phyloP scores from a whole-genome alignment of 2,888 invertebrate species.

The Agriotes lineatus region DNA sequence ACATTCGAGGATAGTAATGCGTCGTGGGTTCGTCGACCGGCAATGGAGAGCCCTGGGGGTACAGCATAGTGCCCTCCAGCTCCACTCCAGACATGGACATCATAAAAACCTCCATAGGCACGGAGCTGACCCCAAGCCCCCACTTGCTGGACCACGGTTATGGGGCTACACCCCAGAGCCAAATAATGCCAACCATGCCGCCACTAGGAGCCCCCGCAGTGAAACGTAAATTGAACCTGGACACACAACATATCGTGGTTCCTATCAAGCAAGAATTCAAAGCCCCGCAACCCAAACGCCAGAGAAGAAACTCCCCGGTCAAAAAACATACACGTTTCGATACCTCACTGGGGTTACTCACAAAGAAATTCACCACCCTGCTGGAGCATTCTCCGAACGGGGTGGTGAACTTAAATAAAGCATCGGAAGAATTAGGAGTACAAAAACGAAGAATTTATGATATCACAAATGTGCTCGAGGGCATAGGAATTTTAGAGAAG shows the following conservation, averaged over 20 bases:
- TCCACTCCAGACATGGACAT: slow-evolving; percentile 67
- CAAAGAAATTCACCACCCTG: slow-evolving; percentile 94
- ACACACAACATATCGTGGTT: slow-evolving; percentile 69
- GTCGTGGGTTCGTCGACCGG: slow-evolving; percentile 65
- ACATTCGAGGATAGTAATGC: slow-evolving; percentile 63
- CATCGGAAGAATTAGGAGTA: slow-evolving; percentile 89
- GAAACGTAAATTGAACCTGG: slow-evolving; percentile 84
- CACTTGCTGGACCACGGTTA: slow-evolving; percentile 90
- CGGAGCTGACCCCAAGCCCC: slow-evolving; percentile 73
- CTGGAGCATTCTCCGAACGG: slow-evolving; percentile 91
- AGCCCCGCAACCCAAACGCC: slow-evolving; percentile 71
- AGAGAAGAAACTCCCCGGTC: slow-evolving; percentile 54
- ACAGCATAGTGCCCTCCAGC: slow-evolving; percentile 67
- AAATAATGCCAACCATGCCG: slow-evolving; percentile 66
- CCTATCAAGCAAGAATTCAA: slow-evolving; percentile 77
- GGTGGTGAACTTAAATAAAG: slow-evolving; percentile 90
- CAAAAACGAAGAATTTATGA: slow-evolving; percentile 97
- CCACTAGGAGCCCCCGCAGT: slow-evolving; percentile 71
- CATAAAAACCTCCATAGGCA: slow-evolving; percentile 67
- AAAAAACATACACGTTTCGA: slow-evolving; percentile 79
- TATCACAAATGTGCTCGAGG: slow-evolving; percentile 96
- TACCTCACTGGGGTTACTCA: slow-evolving; percentile 94
- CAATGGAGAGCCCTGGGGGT: slow-evolving; percentile 63
- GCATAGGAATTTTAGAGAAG: slow-evolving; percentile 95
- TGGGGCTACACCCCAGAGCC: slow-evolving; percentile 83